phyloP scores from a whole-genome alignment of 2,113 vertebrate species.

The Pterophyllum scalare region DNA sequence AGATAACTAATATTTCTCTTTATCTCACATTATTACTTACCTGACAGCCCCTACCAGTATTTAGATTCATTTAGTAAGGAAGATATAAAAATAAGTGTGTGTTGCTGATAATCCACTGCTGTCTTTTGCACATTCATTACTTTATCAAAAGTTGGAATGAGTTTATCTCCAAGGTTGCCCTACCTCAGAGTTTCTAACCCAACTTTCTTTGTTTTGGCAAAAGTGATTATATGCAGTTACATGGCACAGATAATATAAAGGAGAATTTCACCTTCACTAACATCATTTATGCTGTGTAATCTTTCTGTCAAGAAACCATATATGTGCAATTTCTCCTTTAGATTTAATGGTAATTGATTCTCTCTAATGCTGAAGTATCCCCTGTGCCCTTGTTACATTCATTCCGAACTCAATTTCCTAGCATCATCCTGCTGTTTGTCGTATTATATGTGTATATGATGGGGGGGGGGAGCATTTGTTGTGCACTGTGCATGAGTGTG shows the following conservation, averaged over 20 bases:
- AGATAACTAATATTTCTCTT: conserved; percentile 47
- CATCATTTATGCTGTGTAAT: conserved; percentile 61
- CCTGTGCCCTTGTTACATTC: conserved; percentile 65
- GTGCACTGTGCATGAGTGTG: conserved; percentile 20
- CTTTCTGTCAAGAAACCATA: conserved; percentile 57
- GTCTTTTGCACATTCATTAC: conserved; percentile 57
- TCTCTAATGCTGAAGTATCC: conserved; percentile 61
- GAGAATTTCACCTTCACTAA: conserved; percentile 61
- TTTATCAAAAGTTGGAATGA: conserved; percentile 51
- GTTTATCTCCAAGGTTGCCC: conserved; percentile 66
- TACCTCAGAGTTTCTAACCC: conserved; percentile 27
- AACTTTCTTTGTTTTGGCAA: conserved; percentile 53
- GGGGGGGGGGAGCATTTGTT: conserved; percentile 20
- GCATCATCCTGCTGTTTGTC: conserved; percentile 68
- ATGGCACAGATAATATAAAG: conserved; percentile 45
- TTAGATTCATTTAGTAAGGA: conserved; percentile 56
- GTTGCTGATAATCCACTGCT: conserved; percentile 50
- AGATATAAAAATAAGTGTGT: conserved; percentile 49
- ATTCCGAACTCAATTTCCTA: conserved; percentile 60
- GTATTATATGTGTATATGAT: conserved; percentile 53
- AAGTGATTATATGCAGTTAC: conserved; percentile 52
- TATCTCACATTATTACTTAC: conserved; percentile 43
- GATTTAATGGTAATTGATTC: conserved; percentile 70
- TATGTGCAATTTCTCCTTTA: conserved; percentile 61
- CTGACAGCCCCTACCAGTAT: conserved; percentile 16